Conservation (phyloP, 2,113 vertebrate genomes). For the Eolophus roseicapilla region DNA sequence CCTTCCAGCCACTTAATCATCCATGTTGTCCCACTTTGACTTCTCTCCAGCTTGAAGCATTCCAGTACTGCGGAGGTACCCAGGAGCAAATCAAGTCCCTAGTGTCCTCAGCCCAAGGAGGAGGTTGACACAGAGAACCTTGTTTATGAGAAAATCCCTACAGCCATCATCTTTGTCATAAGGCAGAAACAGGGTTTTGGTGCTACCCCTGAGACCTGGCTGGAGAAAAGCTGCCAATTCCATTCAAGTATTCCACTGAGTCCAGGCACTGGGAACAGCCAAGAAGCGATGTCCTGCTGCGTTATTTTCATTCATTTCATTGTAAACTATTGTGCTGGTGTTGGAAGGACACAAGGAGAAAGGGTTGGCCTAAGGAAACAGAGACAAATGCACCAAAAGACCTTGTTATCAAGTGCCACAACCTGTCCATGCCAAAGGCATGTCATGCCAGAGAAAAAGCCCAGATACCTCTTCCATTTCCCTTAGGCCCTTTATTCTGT, state of each 20-base stretch:
- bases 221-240: background rate
- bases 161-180: background rate
- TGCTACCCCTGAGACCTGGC: background rate
- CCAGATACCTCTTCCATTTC: background rate
- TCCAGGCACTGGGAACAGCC: background rate
- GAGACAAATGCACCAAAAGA: accelerated
- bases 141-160: constrained; percentile 44
- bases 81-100: background rate
- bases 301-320: background rate
- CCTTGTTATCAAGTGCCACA: background rate
- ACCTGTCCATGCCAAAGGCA: background rate
- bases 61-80: background rate
- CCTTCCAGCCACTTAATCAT: constrained; percentile 2
- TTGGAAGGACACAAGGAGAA: background rate
- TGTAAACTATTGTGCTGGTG: background rate
- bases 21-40: constrained; percentile 6
- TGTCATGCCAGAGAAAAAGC: background rate
- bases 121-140: background rate
- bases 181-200: background rate
- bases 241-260: background rate
- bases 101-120: background rate
- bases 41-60: background rate
- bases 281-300: accelerated
- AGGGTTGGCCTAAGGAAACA: background rate
- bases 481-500: background rate